Evolutionary conservation across 2,888 invertebrate species (phyloP).

Genomic region (Fissipunctia ypsillon): DNA sequence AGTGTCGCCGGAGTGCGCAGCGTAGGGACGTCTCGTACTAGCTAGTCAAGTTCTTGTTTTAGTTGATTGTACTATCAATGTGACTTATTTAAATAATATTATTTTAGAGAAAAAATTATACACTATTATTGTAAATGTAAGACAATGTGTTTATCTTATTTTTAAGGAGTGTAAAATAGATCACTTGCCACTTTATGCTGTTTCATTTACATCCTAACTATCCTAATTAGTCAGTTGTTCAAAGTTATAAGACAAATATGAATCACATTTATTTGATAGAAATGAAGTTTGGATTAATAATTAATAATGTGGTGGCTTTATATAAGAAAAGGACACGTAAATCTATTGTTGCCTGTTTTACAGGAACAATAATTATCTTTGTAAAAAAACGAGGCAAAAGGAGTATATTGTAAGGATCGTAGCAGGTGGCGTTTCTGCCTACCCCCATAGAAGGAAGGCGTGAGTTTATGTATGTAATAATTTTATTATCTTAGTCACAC

Average conservation of each 20-base stretch:
- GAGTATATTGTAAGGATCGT: too few relatives aligned
- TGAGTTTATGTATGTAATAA: too few relatives aligned
- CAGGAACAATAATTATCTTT: neutral
- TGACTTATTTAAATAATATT: constrained; percentile 69
- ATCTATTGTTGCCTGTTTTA: neutral
- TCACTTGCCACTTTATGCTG: constrained; percentile 71
- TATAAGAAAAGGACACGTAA: neutral
- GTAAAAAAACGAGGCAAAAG: too few relatives aligned
- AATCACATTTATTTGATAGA: too few relatives aligned
- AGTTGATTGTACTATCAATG: constrained; percentile 68
- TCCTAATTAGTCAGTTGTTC: neutral
- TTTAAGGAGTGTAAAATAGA: constrained; percentile 82
- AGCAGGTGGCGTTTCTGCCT: too few relatives aligned
- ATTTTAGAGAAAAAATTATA: constrained; percentile 72
- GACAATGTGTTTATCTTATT: constrained; percentile 78
- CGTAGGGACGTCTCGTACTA: constrained; percentile 65
- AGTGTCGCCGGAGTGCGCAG: constrained; percentile 53
- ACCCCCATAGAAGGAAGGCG: too few relatives aligned
- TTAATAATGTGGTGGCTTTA: too few relatives aligned
- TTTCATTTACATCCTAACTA: constrained; percentile 59
- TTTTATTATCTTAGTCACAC: neutral
- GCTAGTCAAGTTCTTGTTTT: constrained; percentile 80
- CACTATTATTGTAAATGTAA: constrained; percentile 71
- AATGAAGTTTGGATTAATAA: neutral
- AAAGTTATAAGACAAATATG: neutral